Evolutionary conservation across 2,888 invertebrate genomes (phyloP).

Genomic region (Lithophane leautieri): DNA sequence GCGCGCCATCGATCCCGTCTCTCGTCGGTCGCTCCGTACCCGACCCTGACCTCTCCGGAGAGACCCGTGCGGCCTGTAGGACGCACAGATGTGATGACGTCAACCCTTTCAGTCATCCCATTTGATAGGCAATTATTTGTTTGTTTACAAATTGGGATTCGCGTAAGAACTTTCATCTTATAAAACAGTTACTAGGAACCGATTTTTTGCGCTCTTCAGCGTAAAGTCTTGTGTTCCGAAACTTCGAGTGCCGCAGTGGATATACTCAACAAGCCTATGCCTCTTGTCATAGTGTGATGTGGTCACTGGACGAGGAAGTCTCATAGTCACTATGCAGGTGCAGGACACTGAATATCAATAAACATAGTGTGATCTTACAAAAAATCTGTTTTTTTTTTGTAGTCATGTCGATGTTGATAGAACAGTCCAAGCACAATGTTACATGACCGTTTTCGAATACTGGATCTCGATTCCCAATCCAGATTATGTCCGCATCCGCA

Average conservation of each 20-base stretch:
- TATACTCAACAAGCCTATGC: not conserved
- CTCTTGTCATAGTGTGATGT: not conserved
- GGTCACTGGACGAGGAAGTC: too few species aligned
- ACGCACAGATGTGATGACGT: conserved; percentile 57
- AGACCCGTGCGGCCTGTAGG: conserved; percentile 44
- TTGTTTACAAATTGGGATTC: conserved; percentile 31
- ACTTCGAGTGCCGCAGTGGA: not conserved
- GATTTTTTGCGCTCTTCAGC: not conserved
- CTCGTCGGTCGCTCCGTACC: conserved; percentile 72
- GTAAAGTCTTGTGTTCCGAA: not conserved
- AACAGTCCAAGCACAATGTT: not conserved
- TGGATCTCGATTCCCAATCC: not conserved
- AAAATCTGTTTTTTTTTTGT: not conserved
- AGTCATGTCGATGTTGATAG: not conserved
- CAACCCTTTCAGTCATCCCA: conserved; percentile 31
- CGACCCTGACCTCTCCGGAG: conserved; percentile 80
- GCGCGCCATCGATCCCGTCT: conserved; percentile 78
- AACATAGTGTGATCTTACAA: not conserved
- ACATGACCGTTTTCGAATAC: not conserved
- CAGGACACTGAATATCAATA: not conserved
- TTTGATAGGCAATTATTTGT: conserved; percentile 19
- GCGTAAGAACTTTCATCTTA: not conserved
- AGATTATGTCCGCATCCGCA: too few species aligned
- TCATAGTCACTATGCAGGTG: not conserved
- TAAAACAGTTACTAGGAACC: not conserved